Percentiles rank a stretch among this genome's conserved stretches.
Evolutionary conservation across 2,888 invertebrate species (phyloP).

Genomic region (Lepidochrysops patricia): DNA sequence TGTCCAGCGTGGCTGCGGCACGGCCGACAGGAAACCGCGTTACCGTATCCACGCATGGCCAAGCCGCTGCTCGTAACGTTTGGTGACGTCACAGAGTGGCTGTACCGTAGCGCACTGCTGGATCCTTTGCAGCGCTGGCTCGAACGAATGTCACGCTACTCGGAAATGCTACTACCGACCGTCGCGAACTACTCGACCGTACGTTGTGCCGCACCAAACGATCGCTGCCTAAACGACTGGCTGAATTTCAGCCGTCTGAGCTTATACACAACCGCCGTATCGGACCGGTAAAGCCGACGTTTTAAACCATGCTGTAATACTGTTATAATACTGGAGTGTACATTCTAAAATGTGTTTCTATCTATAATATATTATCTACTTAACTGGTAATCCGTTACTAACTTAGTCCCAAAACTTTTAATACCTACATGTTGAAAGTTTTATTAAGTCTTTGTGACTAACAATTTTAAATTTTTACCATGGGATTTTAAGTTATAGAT

Average conservation of each 20-base stretch:
- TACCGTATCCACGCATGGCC: neutral
- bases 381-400: neutral
- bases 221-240: constrained; percentile 35
- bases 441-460: too few species aligned
- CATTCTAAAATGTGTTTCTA: neutral
- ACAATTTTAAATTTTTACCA: too few species aligned
- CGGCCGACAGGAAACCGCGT: constrained; percentile 20
- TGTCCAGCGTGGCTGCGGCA: constrained; percentile 34
- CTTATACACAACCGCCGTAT: constrained; percentile 39
- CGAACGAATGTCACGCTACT: constrained; percentile 42
- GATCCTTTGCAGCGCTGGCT: constrained; percentile 58
- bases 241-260: constrained; percentile 46
- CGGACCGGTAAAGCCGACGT: constrained; percentile 40
- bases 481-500: too few species aligned
- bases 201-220: constrained; percentile 14
- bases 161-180: constrained; percentile 27
- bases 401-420: too few species aligned
- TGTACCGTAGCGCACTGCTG: constrained; percentile 50
- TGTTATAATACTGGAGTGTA: neutral
- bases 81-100: constrained; percentile 51
- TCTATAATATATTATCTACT: neutral
- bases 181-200: constrained; percentile 12
- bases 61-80: constrained; percentile 33
- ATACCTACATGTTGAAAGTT: neutral
- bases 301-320: neutral